Evolutionary conservation across 2,113 vertebrate species (phyloP), one percentile per base, ranked within the genome.

Genomic region (Trichomycterus rosablanca): DNA sequence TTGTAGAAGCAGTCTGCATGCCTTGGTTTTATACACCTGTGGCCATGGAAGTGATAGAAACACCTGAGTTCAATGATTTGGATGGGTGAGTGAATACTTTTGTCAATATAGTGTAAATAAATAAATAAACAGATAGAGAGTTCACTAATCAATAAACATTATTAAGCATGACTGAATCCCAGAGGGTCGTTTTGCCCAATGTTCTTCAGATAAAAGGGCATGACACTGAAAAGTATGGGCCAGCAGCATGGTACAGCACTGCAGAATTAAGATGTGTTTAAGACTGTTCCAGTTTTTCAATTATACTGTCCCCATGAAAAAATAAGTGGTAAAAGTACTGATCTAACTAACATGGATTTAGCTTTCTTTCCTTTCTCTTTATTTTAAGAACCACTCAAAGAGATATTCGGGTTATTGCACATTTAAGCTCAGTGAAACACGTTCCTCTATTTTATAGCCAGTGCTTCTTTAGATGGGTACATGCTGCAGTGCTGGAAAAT

Each of bases 121-220:
- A n/a, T n/a, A n/a, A n/a, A n/a, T n/a, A n/a, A n/a, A n/a, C n/a
- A n/a, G n/a, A n/a, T n/a, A n/a, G n/a, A n/a, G n/a, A n/a, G n/a
- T 40, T 46, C 39, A 53, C 11, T 19, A 30, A 51, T 62, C 23
- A 16, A 67, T 22, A 28, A 7, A 24, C 34, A 49, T 48, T 24
- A 68, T 30, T 3, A 61, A 55, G 43, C 50, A 39, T 55, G 58
- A 46, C 20, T 40, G 58, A 19, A 39, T 18, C 35, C 42, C 40
- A 16, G 40, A 39, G 53, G 49, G 32, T 32, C 40, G 30, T 67
- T 48, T 53, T 26, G 28, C 10, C 49, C 24, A 4, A 39, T 28
- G 43, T 55, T 39, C 30, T 51, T 48, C 50, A 61, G 42, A 60
- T 67, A 30, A 59, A 53, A 43, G 34, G 7, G 16, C 24, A 44